Evolutionary conservation across 2,113 vertebrate genomes (phyloP).

Genomic region (Pseudorectes ferrugineus): DNA sequence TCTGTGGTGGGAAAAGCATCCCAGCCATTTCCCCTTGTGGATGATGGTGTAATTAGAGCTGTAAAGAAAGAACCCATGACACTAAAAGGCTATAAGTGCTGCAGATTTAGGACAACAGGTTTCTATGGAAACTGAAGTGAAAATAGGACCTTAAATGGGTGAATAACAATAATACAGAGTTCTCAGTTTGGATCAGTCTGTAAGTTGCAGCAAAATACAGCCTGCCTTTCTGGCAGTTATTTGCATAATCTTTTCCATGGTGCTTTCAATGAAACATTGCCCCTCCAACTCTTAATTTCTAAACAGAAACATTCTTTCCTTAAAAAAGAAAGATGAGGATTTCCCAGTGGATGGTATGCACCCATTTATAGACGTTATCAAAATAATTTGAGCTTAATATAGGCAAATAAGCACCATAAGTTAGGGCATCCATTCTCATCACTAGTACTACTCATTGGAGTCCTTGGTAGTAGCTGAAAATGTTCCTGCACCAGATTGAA

Average conservation of each 20-base stretch:
- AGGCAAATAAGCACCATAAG: not conserved
- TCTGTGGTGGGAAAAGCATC: conserved; percentile 67
- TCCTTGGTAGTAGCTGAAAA: not conserved
- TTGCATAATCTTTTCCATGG: conserved; percentile 24
- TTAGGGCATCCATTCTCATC: not conserved
- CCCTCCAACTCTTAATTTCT: not conserved
- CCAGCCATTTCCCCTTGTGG: conserved; percentile 64
- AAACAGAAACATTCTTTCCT: not conserved
- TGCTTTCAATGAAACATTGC: not conserved
- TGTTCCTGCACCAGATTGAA: not conserved
- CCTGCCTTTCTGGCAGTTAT: conserved; percentile 9
- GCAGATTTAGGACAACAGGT: conserved; percentile 65
- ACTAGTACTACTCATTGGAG: not conserved
- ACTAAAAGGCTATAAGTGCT: conserved; percentile 65
- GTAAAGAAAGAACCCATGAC: conserved; percentile 63
- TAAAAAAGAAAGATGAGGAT: not conserved
- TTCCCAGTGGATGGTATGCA: not conserved
- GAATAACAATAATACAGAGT: conserved; percentile 44
- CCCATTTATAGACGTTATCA: not conserved
- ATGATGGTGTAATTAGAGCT: conserved; percentile 67
- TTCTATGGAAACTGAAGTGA: conserved; percentile 65
- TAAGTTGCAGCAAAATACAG: conserved; percentile 19
- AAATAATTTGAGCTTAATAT: not conserved
- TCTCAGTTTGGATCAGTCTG: conserved; percentile 31
- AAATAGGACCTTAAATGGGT: conserved; percentile 51